A percentile compares a stretch with the other conserved stretches of the same genome.
phyloP scores from a whole-genome alignment of 2,888 invertebrate genomes.

The Ctenicera cuprea region DNA sequence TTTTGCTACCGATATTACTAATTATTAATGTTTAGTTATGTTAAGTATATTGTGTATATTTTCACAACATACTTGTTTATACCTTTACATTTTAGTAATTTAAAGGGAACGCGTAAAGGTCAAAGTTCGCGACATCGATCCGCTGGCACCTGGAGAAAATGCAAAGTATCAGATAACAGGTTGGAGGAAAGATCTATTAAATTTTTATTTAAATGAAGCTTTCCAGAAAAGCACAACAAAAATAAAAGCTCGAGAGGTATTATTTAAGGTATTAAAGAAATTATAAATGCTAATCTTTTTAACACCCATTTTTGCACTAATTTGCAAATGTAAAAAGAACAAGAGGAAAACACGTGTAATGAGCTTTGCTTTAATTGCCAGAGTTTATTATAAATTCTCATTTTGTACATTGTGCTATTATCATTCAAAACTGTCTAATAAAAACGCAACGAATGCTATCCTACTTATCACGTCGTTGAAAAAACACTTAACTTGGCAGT shows the following conservation, averaged over 20 bases:
- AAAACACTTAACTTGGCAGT: no score
- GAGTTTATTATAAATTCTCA: conserved; percentile 9
- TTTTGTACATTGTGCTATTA: not conserved
- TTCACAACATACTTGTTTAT: no score
- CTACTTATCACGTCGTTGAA: not conserved
- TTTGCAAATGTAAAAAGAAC: conserved; percentile 19
- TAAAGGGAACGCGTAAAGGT: no score
- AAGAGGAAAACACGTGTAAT: conserved; percentile 20
- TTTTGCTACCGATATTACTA: no score
- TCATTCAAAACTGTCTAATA: not conserved
- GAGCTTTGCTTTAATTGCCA: conserved; percentile 13
- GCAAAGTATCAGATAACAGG: conserved; percentile 18
- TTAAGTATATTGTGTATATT: no score
- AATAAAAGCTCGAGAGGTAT: conserved; percentile 2
- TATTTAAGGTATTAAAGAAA: conserved; percentile 21
- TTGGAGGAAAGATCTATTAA: conserved; percentile 17
- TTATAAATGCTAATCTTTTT: conserved; percentile 21
- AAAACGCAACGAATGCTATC: not conserved
- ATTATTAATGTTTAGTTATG: no score
- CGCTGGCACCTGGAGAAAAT: not conserved
- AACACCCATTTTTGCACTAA: conserved; percentile 16
- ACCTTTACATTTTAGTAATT: no score
- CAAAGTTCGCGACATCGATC: not conserved
- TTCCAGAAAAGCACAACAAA: conserved; percentile 1
- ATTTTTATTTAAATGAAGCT: conserved; percentile 13